Percentiles rank a stretch among this genome's conserved stretches.
phyloP scores from a whole-genome alignment of 2,888 invertebrate species.

The Eupithecia exiguata region DNA sequence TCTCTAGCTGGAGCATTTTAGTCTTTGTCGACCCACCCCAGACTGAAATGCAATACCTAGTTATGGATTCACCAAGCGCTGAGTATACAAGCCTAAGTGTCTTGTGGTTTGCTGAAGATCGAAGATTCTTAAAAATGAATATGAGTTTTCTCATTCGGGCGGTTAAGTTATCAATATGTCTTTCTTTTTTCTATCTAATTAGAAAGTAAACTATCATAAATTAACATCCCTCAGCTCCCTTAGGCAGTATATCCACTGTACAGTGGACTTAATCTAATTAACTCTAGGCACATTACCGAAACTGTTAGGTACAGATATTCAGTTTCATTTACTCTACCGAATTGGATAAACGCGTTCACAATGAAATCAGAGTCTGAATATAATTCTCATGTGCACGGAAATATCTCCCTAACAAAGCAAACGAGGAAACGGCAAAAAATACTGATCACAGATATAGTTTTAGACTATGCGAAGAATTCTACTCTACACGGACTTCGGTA shows the following conservation, averaged over 20 bases:
- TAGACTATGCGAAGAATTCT: neutral
- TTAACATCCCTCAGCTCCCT: neutral
- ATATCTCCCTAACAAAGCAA: neutral
- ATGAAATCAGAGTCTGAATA: neutral
- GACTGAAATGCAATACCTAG: no score
- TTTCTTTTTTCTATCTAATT: no score
- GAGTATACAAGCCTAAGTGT: no score
- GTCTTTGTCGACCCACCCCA: no score
- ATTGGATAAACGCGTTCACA: neutral
- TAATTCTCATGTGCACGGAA: neutral
- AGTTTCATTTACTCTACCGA: neutral
- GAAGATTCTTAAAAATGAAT: no score
- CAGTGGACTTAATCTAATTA: neutral
- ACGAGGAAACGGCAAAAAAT: neutral
- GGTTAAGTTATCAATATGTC: no score
- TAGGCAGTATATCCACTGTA: neutral
- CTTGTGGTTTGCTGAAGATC: no score
- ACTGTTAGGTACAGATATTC: neutral
- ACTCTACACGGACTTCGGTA: slow-evolving; percentile 4
- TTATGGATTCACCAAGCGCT: no score
- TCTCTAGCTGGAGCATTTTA: no score
- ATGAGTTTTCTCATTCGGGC: no score
- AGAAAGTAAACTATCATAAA: neutral
- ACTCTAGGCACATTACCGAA: neutral
- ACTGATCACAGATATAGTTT: neutral